Conservation (phyloP, 2,797 vertebrate genomes). For the Buceros bicornis region DNA sequence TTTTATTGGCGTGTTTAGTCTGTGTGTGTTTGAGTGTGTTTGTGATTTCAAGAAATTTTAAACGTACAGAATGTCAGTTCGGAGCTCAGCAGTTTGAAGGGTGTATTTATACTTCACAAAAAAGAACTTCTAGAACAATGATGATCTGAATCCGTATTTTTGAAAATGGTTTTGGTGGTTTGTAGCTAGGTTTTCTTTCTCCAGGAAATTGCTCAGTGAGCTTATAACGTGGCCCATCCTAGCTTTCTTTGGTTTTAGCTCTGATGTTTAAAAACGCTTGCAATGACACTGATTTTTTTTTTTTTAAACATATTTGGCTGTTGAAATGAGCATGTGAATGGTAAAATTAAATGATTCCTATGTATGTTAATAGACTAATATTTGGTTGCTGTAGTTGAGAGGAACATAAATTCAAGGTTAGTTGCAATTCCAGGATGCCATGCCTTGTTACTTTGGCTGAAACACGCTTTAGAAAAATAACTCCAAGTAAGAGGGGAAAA, state of each 20-base stretch:
- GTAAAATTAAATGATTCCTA: background rate
- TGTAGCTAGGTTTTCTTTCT: background rate
- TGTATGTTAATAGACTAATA: accelerated
- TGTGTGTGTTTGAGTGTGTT: background rate
- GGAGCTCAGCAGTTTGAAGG: background rate
- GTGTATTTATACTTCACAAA: background rate
- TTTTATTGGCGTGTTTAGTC: conserved; percentile 14
- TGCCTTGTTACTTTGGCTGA: background rate
- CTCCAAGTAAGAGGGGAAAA: background rate
- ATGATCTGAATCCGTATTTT: background rate
- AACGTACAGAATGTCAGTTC: background rate
- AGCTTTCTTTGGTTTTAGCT: background rate
- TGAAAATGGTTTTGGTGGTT: background rate
- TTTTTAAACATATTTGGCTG: accelerated
- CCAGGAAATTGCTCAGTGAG: background rate
- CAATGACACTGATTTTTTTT: background rate
- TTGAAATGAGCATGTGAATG: background rate
- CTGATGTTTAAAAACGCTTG: background rate
- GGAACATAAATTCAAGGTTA: background rate
- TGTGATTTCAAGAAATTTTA: background rate
- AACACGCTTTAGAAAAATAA: background rate
- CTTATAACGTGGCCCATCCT: conserved; percentile 25
- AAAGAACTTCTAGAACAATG: background rate
- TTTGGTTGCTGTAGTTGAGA: background rate
- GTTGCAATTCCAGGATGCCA: background rate